Evolutionary conservation across 2,113 vertebrate species (phyloP).

Genomic region (Sminthopsis crassicaudata): DNA sequence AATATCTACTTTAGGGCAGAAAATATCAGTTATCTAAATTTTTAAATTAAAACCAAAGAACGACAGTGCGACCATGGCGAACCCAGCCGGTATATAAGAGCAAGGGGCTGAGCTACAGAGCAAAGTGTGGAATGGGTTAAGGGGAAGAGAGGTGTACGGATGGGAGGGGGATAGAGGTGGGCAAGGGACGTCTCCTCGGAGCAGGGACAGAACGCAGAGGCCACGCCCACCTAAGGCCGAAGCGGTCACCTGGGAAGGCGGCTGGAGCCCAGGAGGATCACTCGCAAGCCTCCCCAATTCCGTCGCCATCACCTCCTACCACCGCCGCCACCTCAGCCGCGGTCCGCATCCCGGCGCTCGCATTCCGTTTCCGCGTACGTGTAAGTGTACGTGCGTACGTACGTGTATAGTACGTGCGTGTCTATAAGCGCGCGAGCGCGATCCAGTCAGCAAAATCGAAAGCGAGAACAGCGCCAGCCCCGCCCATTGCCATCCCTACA

Average conservation of each 20-base stretch:
- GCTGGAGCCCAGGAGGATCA: neutral
- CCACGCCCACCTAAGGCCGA: neutral
- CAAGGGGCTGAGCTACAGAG: neutral
- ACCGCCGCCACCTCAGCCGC: no score
- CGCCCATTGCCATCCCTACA: no score
- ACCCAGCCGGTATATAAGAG: no score
- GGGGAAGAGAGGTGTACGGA: neutral
- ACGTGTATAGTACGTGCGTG: neutral
- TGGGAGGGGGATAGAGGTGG: no score
- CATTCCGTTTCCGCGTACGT: conserved; percentile 70
- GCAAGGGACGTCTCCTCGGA: neutral
- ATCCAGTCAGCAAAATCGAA: rapidly evolving
- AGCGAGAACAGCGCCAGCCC: rapidly evolving
- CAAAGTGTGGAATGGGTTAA: neutral
- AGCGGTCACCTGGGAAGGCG: conserved; percentile 24
- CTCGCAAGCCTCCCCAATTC: conserved; percentile 34
- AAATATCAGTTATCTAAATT: neutral
- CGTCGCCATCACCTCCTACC: conserved; percentile 40
- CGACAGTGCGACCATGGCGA: neutral
- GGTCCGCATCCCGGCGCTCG: neutral
- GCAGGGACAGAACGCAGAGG: neutral
- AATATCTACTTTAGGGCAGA: neutral
- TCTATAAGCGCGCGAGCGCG: neutral
- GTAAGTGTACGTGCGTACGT: conserved; percentile 57
- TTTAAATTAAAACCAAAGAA: neutral